Percentiles rank a stretch among this genome's conserved stretches.
Conservation (phyloP, 2,797 vertebrate species). For the Myotis daubentonii region DNA sequence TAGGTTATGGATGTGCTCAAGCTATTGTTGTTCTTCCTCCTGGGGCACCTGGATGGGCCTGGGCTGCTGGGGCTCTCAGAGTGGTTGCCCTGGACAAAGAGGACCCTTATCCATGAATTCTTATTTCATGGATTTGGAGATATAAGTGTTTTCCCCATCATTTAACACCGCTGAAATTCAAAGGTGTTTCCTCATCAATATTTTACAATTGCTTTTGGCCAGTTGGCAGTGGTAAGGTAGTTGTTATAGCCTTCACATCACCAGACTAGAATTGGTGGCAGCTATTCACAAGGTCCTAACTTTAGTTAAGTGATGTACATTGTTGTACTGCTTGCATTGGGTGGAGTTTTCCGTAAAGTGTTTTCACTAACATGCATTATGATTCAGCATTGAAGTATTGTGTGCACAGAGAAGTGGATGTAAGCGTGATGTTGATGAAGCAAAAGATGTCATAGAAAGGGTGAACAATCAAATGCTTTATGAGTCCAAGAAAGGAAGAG, state of each 20-base stretch:
- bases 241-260: not conserved
- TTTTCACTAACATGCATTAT: not conserved
- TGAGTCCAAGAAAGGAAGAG: not conserved
- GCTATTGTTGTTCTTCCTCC: not conserved
- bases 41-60: not conserved
- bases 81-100: not conserved
- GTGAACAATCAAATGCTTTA: not conserved
- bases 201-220: constrained; percentile 1
- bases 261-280: not conserved
- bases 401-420: not conserved
- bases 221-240: not conserved
- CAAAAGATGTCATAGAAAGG: not conserved
- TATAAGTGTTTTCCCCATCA: not conserved
- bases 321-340: not conserved
- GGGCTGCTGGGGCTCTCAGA: not conserved
- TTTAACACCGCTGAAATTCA: not conserved
- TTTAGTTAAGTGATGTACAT: not conserved
- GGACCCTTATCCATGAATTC: not conserved
- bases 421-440: not conserved
- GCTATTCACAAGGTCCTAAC: not conserved
- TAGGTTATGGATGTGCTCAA: not conserved
- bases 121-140: not conserved
- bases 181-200: not conserved
- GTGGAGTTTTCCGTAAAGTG: constrained; percentile 6
- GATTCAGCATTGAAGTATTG: not conserved